Base-by-base conservation (phyloP, 1,140 invertebrate genomes). In the Megalonaias nervosa region DNA sequence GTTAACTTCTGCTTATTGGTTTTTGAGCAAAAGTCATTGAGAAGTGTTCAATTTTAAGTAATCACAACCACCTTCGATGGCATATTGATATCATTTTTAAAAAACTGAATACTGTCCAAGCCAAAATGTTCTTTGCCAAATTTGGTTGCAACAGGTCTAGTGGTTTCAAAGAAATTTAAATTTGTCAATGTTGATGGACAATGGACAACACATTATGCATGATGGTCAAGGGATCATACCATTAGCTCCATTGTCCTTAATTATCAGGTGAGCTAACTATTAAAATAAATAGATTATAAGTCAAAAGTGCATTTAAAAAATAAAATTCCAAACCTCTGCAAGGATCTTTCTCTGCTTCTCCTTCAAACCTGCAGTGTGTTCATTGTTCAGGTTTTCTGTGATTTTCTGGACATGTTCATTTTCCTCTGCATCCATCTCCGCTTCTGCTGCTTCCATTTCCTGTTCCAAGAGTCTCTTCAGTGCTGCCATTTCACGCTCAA, bases 391-490 rank as follows among this genome's bases (percentile, higher is more conserved):
- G 13, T 75, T 84, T 67, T 84, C 79, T 12, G 75, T 81, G n/a
- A 88, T 73, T 56, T 85, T 82, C 56, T 81, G 71, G 6, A 75
- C 75, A 60, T 87, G 87, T 70, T 86, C 86, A 48, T 82, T 84
- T 67, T 88, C 82, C 31, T 87, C 86, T 15, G 84, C 81, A 70
- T 88, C 83, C 59, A 89, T 67, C 55, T 87, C 84, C 12, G 88
- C 85, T 31, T 84, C 80, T 0, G 80, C 67, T 16, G 84, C 84
- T 31, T 85, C 81, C 62, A 75, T 77, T 73, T 89, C 81, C 60
- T 81, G 80, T 73, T 86, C 75, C 56, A 89, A 87, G 65, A 85
- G 75, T 38, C 77, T 69, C 26, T 87, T 84, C 21, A 88, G 75
- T 14, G 74, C 80, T 31, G 75, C 78, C 31, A 88, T 61, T 69